Evolutionary conservation across 2,113 vertebrate genomes (phyloP).

Genomic region (Theristicus caerulescens): DNA sequence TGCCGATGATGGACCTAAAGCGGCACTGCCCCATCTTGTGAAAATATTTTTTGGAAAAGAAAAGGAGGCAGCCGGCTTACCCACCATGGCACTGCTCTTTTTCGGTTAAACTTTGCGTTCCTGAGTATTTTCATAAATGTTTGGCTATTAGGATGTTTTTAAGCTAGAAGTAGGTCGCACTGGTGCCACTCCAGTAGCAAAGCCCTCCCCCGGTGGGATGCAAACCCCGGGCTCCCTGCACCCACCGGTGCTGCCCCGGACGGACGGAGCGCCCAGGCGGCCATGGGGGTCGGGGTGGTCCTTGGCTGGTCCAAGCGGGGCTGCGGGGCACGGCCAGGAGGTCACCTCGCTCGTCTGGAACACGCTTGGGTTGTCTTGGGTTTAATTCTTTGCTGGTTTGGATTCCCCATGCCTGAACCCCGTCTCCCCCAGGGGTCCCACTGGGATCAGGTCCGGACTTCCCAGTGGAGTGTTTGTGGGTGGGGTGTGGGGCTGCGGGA

Average conservation of each 20-base stretch:
- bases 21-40: background rate
- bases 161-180: background rate
- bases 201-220: background rate
- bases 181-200: background rate
- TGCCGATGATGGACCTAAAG: background rate
- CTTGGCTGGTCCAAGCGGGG: background rate
- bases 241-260: background rate
- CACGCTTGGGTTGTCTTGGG: background rate
- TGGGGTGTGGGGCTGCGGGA: background rate
- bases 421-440: background rate
- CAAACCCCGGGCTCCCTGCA: background rate
- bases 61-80: background rate
- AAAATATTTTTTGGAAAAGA: background rate
- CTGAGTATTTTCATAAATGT: background rate
- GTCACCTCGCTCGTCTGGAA: background rate
- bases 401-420: background rate
- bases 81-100: background rate
- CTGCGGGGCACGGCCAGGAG: background rate
- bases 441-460: background rate
- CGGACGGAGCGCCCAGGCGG: accelerated
- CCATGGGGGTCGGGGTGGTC: too few species aligned
- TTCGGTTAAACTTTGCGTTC: background rate
- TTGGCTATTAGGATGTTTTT: background rate
- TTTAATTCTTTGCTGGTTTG: background rate
- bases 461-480: background rate